Evolutionary conservation across 2,888 invertebrate genomes (phyloP), one percentile per base, ranked within the genome.

Genomic region (Cremastobaeus sp.): DNA sequence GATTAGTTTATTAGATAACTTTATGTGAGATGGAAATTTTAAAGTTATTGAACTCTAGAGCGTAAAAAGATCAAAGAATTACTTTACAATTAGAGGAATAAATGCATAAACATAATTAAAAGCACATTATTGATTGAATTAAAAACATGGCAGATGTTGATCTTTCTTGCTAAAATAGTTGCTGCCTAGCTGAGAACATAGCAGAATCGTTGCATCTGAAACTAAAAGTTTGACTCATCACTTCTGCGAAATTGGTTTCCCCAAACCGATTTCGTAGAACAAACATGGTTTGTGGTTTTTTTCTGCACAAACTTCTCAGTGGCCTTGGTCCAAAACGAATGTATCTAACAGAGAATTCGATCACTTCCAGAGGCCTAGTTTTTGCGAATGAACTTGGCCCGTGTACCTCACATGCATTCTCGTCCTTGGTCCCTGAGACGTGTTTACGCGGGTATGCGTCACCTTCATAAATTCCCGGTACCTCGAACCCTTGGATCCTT

Each of bases 401-500:
- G 43, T 50, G 41, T 50, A 34, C 12, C 15, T 8, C 32, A 1
- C 69, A 65, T 59, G 71, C 55, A 50, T 9, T 9, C 37, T 9
- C 35, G 62, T 55, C 47, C 65, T 66, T 68, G 66, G 60, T 66
- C 54, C 66, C 55, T 66, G 66, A 60, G 54, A 72, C 60, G 55
- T 70, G 70, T 70, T 70, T 70, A 62, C 70, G 37, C 43, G 39
- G 32, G 14, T 35, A 17, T 70, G 47, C 64, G 70, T 70, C 55
- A 70, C 64, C 55, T 70, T 64, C 57, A 70, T 50, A 30, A 62
- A 55, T 70, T 52, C 64, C 45, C 34, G 37, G 43, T 54, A 60
- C 48, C 15, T 18, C 39, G 52, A 62, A 52, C 64, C 72, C 66
- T 72, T 45, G 30, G 14, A 37, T 59, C 64, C 39, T 65, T 45